Percentiles rank a stretch among this genome's conserved stretches.
phyloP scores from a whole-genome alignment of 2,797 vertebrate genomes.

The Cirrhinus molitorella region DNA sequence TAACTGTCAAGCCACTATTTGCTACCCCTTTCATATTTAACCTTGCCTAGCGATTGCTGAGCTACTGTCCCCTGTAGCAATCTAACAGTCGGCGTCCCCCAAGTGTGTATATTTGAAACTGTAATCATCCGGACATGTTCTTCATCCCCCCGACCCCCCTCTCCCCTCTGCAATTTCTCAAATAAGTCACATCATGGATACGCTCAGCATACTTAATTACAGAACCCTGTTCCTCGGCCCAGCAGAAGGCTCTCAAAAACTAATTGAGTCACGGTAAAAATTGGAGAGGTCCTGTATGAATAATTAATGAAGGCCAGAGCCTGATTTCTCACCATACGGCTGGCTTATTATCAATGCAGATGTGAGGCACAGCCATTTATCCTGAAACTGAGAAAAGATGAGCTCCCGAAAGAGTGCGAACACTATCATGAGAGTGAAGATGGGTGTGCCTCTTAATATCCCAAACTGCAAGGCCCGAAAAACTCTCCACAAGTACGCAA shows the following conservation, averaged over 20 bases:
- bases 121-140: conserved; percentile 30
- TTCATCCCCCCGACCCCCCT: too few relatives aligned
- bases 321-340: conserved; percentile 44
- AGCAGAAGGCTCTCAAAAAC: conserved; percentile 50
- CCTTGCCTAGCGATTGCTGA: not conserved
- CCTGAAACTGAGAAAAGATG: conserved; percentile 43
- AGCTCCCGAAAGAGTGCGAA: conserved; percentile 2
- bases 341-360: conserved; percentile 66
- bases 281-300: conserved; percentile 58
- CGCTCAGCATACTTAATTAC: conserved; percentile 53
- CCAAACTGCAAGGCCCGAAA: not conserved
- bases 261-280: conserved; percentile 62
- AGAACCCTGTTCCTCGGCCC: conserved; percentile 33
- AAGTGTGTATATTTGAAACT: conserved; percentile 30
- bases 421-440: not conserved
- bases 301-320: conserved; percentile 61
- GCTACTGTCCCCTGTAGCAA: not conserved
- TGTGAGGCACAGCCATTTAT: conserved; percentile 57
- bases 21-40: not conserved
- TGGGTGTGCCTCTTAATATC: not conserved
- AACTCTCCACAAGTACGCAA: not conserved
- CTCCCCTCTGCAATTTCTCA: conserved; percentile 41
- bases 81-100: not conserved
- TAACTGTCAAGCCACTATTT: not conserved
- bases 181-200: conserved; percentile 38